Evolutionary conservation across 2,888 invertebrate species (phyloP).

Genomic region (Boloria euphrosyne): DNA sequence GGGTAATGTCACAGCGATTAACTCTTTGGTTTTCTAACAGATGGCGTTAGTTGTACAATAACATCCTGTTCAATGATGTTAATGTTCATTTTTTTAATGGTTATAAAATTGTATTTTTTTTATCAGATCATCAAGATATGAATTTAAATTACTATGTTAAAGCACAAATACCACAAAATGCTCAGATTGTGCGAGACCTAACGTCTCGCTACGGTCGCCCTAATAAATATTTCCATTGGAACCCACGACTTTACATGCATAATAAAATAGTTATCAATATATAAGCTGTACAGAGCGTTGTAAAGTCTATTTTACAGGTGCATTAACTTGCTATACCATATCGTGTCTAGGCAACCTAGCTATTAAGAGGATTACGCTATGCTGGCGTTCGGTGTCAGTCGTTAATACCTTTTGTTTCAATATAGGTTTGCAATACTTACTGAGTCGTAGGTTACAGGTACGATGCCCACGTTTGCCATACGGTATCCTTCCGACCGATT

Average conservation of each 20-base stretch:
- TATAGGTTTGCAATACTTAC: background rate
- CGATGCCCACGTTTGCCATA: background rate
- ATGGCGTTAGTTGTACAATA: too few species aligned
- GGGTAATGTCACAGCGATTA: too few species aligned
- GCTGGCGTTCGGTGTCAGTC: constrained; percentile 15
- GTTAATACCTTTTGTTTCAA: constrained; percentile 11
- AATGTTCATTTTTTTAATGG: too few species aligned
- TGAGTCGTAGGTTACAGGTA: background rate
- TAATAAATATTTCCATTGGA: background rate
- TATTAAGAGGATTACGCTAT: constrained; percentile 26
- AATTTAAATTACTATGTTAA: too few species aligned
- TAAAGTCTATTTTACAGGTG: constrained; percentile 20
- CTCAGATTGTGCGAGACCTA: too few species aligned
- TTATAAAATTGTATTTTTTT: too few species aligned
- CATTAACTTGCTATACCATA: constrained; percentile 10
- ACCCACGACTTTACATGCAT: background rate
- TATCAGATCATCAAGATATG: too few species aligned
- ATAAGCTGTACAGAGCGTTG: constrained; percentile 3
- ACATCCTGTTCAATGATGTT: too few species aligned
- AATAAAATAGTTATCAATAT: background rate
- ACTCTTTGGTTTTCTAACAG: too few species aligned
- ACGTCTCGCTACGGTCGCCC: too few species aligned
- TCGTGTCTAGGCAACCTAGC: constrained; percentile 26
- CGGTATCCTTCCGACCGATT: too few species aligned
- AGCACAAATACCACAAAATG: too few species aligned